A percentile compares a stretch with the other conserved stretches of the same genome.
phyloP scores from a whole-genome alignment of 2,888 invertebrate species.

The Drosophila neoperkinsi region DNA sequence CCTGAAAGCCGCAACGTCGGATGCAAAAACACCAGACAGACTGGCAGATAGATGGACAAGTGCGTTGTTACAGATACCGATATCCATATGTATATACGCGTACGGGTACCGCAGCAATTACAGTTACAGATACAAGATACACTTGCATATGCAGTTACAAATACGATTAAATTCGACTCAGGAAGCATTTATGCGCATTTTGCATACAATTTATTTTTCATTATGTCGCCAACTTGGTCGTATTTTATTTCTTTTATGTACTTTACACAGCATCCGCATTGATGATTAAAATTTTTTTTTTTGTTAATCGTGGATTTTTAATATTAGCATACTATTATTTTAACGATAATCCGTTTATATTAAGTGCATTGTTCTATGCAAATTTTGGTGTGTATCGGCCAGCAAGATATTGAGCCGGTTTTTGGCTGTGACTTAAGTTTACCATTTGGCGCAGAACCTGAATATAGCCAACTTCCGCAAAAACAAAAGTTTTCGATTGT shows the following conservation, averaged over 20 bases:
- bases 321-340: constrained; percentile 24
- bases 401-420: constrained; percentile 29
- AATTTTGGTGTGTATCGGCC: neutral
- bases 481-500: constrained; percentile 43
- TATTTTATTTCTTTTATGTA: neutral
- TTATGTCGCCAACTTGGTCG: constrained; percentile 26
- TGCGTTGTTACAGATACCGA: constrained; percentile 28
- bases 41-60: constrained; percentile 66
- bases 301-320: constrained; percentile 40
- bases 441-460: constrained; percentile 15
- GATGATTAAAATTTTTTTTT: neutral
- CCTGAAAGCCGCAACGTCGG: constrained; percentile 69
- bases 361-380: constrained; percentile 16
- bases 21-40: constrained; percentile 49
- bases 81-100: constrained; percentile 9
- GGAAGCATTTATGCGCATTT: constrained; percentile 74
- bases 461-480: constrained; percentile 43
- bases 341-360: constrained; percentile 12
- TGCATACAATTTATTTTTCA: constrained; percentile 40
- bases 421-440: neutral
- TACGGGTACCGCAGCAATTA: constrained; percentile 30
- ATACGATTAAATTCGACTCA: constrained; percentile 78
- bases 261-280: neutral
- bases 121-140: constrained; percentile 37
- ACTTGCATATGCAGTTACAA: constrained; percentile 38